phyloP scores from a whole-genome alignment of 2,797 vertebrate species.

The Thaleichthys pacificus region DNA sequence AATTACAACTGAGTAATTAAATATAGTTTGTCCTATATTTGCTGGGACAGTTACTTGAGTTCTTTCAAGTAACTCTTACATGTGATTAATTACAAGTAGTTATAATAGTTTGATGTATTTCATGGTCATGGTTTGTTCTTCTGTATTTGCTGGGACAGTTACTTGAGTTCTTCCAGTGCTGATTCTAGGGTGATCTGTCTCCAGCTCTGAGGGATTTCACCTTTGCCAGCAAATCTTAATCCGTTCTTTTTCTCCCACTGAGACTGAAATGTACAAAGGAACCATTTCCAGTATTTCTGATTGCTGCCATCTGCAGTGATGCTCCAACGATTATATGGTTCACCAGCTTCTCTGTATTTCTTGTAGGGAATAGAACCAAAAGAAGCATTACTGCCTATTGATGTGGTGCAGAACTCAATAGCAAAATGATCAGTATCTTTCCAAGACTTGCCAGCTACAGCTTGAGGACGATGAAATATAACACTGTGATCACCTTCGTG shows the following conservation, averaged over 20 bases:
- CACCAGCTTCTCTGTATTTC: constrained; percentile 13
- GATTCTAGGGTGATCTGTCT: not conserved
- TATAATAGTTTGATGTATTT: too few relatives aligned
- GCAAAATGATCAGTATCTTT: not conserved
- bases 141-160: too few relatives aligned
- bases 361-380: not conserved
- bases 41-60: not conserved
- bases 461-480: constrained; percentile 16
- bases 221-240: not conserved
- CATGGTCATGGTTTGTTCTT: too few relatives aligned
- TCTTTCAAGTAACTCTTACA: too few relatives aligned
- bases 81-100: too few relatives aligned
- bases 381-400: too few relatives aligned
- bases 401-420: constrained; percentile 20
- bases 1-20: too few relatives aligned
- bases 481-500: constrained; percentile 17
- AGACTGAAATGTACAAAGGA: constrained; percentile 19
- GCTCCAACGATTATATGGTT: constrained; percentile 17
- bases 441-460: not conserved
- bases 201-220: constrained; percentile 15
- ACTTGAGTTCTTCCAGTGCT: constrained; percentile 1
- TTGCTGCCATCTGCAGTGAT: constrained; percentile 7
- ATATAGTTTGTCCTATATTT: too few relatives aligned
- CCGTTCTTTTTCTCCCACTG: constrained; percentile 5
- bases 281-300: constrained; percentile 30